Percentiles rank a stretch among this genome's conserved stretches.
phyloP scores from a whole-genome alignment of 30 jellyfish, hydroid and myxozoan genomes.

The Euphysa ruthae region DNA sequence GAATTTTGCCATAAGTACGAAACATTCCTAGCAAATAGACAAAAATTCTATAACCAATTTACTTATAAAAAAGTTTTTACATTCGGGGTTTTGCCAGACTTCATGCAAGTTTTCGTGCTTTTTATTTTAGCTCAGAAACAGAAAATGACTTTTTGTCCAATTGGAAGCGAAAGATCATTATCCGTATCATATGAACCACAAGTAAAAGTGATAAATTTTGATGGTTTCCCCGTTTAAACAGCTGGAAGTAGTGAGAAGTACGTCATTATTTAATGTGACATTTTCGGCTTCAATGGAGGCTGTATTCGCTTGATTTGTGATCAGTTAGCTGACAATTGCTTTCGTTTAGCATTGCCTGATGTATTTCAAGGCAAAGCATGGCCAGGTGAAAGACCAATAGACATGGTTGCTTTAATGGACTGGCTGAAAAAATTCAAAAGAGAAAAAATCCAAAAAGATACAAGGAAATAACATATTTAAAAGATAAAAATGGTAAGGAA shows the following conservation, averaged over 20 bases:
- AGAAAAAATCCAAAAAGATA: neutral
- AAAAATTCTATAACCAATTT: too few relatives aligned
- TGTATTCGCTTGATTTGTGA: constrained; percentile 25
- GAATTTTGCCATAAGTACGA: too few relatives aligned
- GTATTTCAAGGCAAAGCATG: constrained; percentile 20
- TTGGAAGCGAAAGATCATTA: constrained; percentile 28
- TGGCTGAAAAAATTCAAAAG: constrained; percentile 15
- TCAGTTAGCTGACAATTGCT: constrained; percentile 23
- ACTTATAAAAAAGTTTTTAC: too few relatives aligned
- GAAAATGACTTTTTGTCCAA: too few relatives aligned
- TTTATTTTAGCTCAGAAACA: too few relatives aligned
- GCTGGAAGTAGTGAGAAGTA: constrained; percentile 14
- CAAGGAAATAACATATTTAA: constrained; percentile 1
- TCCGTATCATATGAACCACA: constrained; percentile 7
- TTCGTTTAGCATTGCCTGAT: constrained; percentile 18
- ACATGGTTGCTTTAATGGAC: neutral
- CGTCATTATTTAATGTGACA: constrained; percentile 11
- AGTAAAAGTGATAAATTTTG: constrained; percentile 7
- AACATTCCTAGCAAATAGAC: too few relatives aligned
- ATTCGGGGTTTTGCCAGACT: too few relatives aligned
- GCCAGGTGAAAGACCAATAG: constrained; percentile 24
- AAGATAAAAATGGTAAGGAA: neutral
- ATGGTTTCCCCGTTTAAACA: constrained; percentile 8
- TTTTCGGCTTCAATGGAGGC: constrained; percentile 34
- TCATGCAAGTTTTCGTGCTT: too few relatives aligned